These are phyloP conservation scores for Catalaphyllia jardinei DNA, from an alignment of 64 coral and sea anemone genomes.

Conservation along the genomic window DNA sequence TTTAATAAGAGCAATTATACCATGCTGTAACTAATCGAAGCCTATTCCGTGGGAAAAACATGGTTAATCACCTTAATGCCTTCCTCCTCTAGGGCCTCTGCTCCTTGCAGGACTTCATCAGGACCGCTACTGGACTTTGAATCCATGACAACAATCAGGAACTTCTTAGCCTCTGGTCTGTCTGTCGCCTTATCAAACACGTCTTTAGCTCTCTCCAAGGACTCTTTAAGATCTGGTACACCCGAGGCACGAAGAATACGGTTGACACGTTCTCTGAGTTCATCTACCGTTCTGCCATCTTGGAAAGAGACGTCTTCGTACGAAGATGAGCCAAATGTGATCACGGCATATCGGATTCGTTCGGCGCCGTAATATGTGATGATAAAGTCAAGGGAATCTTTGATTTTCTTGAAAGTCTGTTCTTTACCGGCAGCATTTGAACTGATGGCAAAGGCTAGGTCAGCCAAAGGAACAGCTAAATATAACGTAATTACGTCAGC, in stretches of 20 bases:
- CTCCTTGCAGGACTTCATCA: constrained; percentile 8
- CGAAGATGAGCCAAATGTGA: constrained; percentile 58
- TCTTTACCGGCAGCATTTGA: constrained; percentile 53
- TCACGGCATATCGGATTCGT: constrained; percentile 67
- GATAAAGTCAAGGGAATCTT: constrained; percentile 65
- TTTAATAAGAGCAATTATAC: too few species aligned
- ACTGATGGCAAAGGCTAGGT: constrained; percentile 79
- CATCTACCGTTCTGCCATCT: constrained; percentile 39
- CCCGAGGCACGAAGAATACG: neutral
- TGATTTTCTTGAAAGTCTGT: constrained; percentile 76
- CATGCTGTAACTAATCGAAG: too few species aligned
- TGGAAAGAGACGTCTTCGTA: constrained; percentile 44
- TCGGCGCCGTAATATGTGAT: constrained; percentile 67
- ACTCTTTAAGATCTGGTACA: constrained; percentile 29
- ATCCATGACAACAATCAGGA: constrained; percentile 63
- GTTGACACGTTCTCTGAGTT: constrained; percentile 49
- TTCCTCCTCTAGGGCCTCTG: constrained; percentile 16
- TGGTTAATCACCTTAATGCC: constrained; percentile 18
- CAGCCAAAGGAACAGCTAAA: constrained; percentile 55
- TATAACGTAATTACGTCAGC: neutral
- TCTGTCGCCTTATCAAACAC: constrained; percentile 34
- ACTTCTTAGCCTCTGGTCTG: constrained; percentile 41
- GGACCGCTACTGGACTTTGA: constrained; percentile 15
- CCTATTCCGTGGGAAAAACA: neutral
- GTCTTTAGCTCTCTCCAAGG: constrained; percentile 29